Evolutionary conservation across 1,140 invertebrate genomes (phyloP), one percentile per base, ranked within the genome.

Genomic region (Brachionus koreanus): DNA sequence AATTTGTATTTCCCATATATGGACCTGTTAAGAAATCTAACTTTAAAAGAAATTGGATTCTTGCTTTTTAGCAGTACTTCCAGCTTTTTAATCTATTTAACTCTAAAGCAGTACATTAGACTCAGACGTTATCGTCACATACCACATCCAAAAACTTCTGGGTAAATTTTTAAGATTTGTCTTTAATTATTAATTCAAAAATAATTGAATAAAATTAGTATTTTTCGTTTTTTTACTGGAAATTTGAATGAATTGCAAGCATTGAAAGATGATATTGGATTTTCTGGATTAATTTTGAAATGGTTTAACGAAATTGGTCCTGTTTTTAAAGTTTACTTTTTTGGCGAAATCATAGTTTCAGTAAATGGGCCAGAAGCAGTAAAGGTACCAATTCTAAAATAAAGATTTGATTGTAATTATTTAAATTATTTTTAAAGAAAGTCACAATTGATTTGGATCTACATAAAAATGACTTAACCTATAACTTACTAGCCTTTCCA

Each of bases 291-390:
- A 10, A 46, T 35, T 46, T 5, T 74, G 2, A 46, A 74, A 33
- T 74, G 69, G 69, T 74, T 46, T 13, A 43, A 74, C 19, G 19
- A 79, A 61, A 23, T 61, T n/a, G 76, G 76, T 42, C 16, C 49
- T n/a, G 37, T 79, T 10, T 79, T 43, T 43, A 79, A 79, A 61
- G 33, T 79, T 0, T 42, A 79, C 37, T 57, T 79, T 37, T 79
- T 79, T 19, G 76, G 37, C 0, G 7, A 79, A n/a, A 42, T 79
- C 1, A 79, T 79, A 23, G 33, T 79, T 37, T 16, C 61, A 23
- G 76, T 79, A 2, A 79, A 79, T 61, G 49, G 39, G 19, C 19
- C 46, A 9, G 76, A 79, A 63, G 49, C 49, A 35, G 37, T 79
- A 10, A 79, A 79, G 19, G 76, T 79, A 61, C 33, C 1, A 33